Evolutionary conservation across 2,888 invertebrate species (phyloP).

Genomic region (Nipponacmea schrenckii): DNA sequence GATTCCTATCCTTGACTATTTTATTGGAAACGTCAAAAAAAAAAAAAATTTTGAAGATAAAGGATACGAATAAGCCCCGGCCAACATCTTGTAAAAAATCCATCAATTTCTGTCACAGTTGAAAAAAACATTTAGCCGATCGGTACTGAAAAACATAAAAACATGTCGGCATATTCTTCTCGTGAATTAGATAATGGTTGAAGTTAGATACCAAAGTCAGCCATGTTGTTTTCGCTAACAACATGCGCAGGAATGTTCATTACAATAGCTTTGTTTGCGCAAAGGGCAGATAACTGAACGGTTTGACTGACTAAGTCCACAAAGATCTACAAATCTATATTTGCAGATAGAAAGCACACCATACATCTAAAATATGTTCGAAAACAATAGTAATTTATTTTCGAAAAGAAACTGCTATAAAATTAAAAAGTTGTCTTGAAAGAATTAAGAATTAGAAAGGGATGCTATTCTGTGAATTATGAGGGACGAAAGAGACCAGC

Average conservation of each 20-base stretch:
- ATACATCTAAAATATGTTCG: too few relatives aligned
- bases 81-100: conserved; percentile 40
- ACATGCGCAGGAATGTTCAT: conserved; percentile 48
- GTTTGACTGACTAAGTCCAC: too few relatives aligned
- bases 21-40: too few relatives aligned
- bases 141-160: neutral
- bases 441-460: too few relatives aligned
- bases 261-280: conserved; percentile 33
- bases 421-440: too few relatives aligned
- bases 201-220: conserved; percentile 41
- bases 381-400: too few relatives aligned
- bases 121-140: neutral
- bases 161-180: neutral
- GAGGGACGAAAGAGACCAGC: too few relatives aligned
- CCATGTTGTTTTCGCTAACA: conserved; percentile 63
- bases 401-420: too few relatives aligned
- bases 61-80: conserved; percentile 63
- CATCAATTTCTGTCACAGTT: neutral
- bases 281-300: conserved; percentile 15
- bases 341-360: too few relatives aligned
- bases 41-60: conserved; percentile 22
- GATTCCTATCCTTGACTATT: too few relatives aligned
- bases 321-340: too few relatives aligned
- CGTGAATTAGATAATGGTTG: conserved; percentile 13
- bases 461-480: too few relatives aligned